These are phyloP conservation scores for Fopius arisanus DNA, from an alignment of 1,140 invertebrate species.

Conservation along the genomic window DNA sequence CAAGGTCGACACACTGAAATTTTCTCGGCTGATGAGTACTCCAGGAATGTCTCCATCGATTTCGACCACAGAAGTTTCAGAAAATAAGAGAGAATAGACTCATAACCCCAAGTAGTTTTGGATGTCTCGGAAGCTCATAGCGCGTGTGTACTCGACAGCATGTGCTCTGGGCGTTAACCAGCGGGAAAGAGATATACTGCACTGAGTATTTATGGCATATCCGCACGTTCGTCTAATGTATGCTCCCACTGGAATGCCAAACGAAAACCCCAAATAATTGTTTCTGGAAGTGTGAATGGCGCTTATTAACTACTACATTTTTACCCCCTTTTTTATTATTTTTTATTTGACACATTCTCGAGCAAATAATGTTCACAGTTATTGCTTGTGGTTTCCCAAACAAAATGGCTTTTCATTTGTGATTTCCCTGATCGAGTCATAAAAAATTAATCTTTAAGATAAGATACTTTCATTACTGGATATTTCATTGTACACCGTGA, in stretches of 20 bases:
- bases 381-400: background rate
- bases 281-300: constrained; percentile 56
- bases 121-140: constrained; percentile 19
- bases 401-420: background rate
- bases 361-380: background rate
- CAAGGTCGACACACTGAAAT: background rate
- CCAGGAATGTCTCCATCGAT: background rate
- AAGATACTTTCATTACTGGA: constrained; percentile 47
- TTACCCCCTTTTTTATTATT: constrained; percentile 29
- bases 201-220: constrained; percentile 63
- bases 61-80: background rate
- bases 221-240: constrained; percentile 54
- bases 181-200: constrained; percentile 63
- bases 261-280: constrained; percentile 58
- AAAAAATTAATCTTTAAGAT: background rate
- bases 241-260: constrained; percentile 49
- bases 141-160: constrained; percentile 48
- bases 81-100: constrained; percentile 15
- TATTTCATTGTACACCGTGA: no score
- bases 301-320: constrained; percentile 45
- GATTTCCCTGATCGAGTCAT: background rate
- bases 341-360: constrained; percentile 4
- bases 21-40: background rate
- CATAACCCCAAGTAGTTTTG: constrained; percentile 20
- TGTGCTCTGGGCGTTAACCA: constrained; percentile 63